Evolutionary conservation across 2,113 vertebrate species (phyloP).

Genomic region (Tupaia tana): DNA sequence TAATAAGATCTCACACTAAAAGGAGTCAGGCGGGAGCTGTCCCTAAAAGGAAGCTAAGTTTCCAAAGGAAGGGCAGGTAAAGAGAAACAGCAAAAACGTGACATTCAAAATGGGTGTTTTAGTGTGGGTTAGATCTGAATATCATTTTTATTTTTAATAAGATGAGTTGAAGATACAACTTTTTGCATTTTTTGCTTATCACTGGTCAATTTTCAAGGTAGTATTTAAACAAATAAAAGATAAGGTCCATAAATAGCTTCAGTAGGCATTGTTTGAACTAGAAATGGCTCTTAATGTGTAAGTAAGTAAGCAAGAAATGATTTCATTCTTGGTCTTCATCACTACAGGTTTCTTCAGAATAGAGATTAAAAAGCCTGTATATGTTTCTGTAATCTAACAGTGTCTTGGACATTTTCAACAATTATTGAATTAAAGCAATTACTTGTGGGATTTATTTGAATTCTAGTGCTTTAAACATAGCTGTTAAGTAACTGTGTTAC

Average conservation of each 20-base stretch:
- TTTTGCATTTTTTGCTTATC: conserved; percentile 5
- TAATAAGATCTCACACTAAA: background rate
- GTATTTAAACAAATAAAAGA: conserved; percentile 25
- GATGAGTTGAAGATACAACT: background rate
- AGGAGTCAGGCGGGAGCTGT: background rate
- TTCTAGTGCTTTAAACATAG: background rate
- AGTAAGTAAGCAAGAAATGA: background rate
- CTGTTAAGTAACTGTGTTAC: background rate
- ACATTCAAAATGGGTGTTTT: background rate
- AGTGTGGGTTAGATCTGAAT: background rate
- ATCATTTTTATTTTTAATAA: background rate
- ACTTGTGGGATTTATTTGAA: conserved; percentile 7
- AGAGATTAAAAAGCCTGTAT: background rate
- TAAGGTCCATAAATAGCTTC: background rate
- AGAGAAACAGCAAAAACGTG: background rate
- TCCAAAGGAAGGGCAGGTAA: background rate
- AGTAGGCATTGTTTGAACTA: background rate
- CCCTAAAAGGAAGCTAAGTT: background rate
- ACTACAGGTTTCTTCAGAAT: background rate
- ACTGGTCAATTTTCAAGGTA: background rate
- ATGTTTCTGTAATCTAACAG: background rate
- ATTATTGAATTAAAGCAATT: background rate
- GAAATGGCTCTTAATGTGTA: background rate
- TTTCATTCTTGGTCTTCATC: background rate
- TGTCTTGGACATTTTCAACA: background rate